These are phyloP conservation scores for Chloroceryle inda DNA, from an alignment of 2,797 vertebrate species.

Conservation along the genomic window DNA sequence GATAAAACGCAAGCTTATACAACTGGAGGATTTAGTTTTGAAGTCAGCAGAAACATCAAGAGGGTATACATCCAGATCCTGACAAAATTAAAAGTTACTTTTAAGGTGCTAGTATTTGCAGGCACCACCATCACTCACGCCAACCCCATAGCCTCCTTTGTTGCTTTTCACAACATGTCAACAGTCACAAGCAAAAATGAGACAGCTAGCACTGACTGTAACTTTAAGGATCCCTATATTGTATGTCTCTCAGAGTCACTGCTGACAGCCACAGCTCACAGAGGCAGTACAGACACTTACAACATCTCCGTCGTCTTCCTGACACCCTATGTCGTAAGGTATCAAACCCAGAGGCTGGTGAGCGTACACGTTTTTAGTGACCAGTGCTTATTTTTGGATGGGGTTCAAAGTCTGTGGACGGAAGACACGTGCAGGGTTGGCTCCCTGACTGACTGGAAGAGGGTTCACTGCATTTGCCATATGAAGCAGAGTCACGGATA, in stretches of 20 bases:
- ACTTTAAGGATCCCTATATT: constrained; percentile 27
- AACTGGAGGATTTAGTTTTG: constrained; percentile 69
- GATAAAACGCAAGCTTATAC: background rate
- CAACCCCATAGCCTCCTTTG: constrained; percentile 35
- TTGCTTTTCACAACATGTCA: constrained; percentile 33
- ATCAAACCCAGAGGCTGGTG: constrained; percentile 24
- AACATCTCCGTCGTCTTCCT: constrained; percentile 51
- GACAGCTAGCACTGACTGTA: background rate
- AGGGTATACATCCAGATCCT: constrained; percentile 76
- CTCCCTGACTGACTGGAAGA: constrained; percentile 59
- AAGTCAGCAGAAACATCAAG: constrained; percentile 3
- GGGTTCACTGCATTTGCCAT: constrained; percentile 75
- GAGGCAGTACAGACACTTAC: fast-evolving
- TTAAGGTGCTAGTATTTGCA: constrained; percentile 65
- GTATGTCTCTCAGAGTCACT: constrained; percentile 71
- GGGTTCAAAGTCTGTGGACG: constrained; percentile 50
- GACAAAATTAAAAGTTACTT: constrained; percentile 54
- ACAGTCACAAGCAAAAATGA: background rate
- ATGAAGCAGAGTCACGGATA: background rate
- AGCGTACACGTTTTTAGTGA: constrained; percentile 64
- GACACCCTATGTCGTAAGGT: background rate
- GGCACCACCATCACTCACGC: background rate
- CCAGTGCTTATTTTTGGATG: constrained; percentile 73
- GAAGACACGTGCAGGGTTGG: constrained; percentile 52
- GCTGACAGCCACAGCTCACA: constrained; percentile 12